phyloP scores from a whole-genome alignment of 1,140 invertebrate species.

The Cherax destructor region DNA sequence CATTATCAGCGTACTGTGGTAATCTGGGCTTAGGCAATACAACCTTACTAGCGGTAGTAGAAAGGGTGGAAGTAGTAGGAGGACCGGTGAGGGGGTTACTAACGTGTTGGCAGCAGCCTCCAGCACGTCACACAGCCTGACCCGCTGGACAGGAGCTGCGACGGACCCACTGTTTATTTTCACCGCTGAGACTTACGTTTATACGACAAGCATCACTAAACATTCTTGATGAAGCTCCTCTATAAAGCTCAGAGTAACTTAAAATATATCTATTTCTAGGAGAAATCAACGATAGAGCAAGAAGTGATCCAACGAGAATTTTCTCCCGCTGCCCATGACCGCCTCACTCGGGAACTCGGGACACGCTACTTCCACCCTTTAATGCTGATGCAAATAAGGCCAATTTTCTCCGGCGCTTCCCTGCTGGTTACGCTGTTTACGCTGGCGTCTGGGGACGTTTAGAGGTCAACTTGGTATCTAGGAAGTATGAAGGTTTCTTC shows the following conservation, averaged over 20 bases:
- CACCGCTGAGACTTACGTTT: too few species aligned
- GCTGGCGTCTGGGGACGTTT: slow-evolving; percentile 13
- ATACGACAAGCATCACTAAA: too few species aligned
- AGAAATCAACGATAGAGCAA: slow-evolving; percentile 41
- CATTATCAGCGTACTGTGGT: neutral
- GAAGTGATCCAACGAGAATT: slow-evolving; percentile 52
- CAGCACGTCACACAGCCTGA: neutral
- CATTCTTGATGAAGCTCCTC: too few species aligned
- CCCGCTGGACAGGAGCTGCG: neutral
- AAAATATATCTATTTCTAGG: neutral
- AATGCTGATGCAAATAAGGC: neutral
- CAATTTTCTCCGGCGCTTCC: neutral
- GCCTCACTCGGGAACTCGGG: neutral
- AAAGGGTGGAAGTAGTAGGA: neutral
- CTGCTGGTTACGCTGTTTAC: slow-evolving; percentile 20
- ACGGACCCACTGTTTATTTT: neutral
- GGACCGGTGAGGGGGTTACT: neutral
- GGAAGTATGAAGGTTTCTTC: slow-evolving; percentile 27
- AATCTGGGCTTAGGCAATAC: neutral
- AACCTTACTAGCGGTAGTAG: neutral
- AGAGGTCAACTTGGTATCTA: slow-evolving; percentile 57
- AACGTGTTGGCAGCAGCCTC: neutral
- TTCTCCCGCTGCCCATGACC: slow-evolving; percentile 30
- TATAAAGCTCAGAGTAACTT: neutral
- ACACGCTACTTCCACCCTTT: slow-evolving; percentile 14